A percentile compares a stretch with the other conserved stretches of the same genome.
Evolutionary conservation across 37 sponge, comb jelly and placozoan species (phyloP).

Genomic region (Ianthella basta): DNA sequence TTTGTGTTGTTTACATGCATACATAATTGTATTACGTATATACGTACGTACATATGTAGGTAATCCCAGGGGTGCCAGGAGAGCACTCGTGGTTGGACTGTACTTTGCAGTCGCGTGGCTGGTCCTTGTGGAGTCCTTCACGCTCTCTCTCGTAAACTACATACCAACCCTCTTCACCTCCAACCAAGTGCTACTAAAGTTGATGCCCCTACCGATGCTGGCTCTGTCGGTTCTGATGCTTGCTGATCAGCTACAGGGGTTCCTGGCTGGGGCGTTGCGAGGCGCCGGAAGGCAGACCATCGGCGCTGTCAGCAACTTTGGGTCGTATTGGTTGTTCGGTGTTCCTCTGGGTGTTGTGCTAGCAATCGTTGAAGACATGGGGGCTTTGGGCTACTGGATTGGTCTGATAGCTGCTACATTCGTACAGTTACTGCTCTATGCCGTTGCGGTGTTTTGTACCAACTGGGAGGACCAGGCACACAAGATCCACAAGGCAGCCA

Average conservation of each 20-base stretch:
- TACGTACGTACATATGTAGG: background rate
- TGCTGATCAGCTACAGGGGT: background rate
- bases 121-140: background rate
- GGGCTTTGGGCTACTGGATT: conserved; percentile 64
- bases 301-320: conserved; percentile 47
- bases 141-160: background rate
- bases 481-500: conserved; percentile 10
- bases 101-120: background rate
- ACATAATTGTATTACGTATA: no score
- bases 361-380: conserved; percentile 44
- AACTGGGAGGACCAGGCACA: conserved; percentile 63
- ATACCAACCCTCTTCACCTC: background rate
- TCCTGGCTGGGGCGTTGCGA: conserved; percentile 44
- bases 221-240: background rate
- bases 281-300: conserved; percentile 55
- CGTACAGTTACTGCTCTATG: background rate
- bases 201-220: background rate
- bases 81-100: background rate
- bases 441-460: conserved; percentile 21
- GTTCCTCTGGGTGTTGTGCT: conserved; percentile 57
- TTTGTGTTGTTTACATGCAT: no score
- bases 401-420: conserved; percentile 41
- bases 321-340: conserved; percentile 53
- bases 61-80: background rate
- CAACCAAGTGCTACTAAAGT: background rate